phyloP scores from a whole-genome alignment of 92 coral and sea anemone genomes.

The Pocillopora meandrina region DNA sequence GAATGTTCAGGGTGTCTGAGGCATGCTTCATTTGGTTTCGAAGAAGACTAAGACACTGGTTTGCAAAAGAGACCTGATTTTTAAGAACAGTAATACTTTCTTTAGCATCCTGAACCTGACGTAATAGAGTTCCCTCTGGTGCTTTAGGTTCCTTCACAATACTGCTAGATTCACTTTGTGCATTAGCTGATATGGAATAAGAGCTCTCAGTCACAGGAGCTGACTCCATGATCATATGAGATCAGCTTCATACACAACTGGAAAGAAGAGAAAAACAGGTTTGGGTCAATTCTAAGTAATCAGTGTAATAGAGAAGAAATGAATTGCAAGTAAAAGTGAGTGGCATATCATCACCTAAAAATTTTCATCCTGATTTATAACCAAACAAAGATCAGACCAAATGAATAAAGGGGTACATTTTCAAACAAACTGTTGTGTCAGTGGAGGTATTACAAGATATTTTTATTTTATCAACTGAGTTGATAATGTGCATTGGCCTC shows the following conservation, averaged over 20 bases:
- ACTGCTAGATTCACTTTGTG: slow-evolving; percentile 4
- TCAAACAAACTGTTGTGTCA: too few relatives aligned
- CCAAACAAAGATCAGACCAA: too few relatives aligned
- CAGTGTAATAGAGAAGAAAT: background rate
- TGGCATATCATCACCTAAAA: too few relatives aligned
- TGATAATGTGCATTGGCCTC: too few relatives aligned
- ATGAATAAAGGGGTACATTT: too few relatives aligned
- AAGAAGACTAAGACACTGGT: slow-evolving; percentile 81
- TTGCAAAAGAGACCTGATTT: slow-evolving; percentile 87
- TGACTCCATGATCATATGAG: slow-evolving; percentile 20
- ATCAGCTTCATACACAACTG: background rate
- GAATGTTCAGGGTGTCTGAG: slow-evolving; percentile 81
- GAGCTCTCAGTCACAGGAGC: slow-evolving; percentile 1
- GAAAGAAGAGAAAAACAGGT: background rate
- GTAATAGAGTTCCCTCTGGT: slow-evolving; percentile 43
- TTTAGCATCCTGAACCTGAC: slow-evolving; percentile 65
- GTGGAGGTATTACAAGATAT: too few relatives aligned
- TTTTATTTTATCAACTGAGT: too few relatives aligned
- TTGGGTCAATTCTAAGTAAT: background rate
- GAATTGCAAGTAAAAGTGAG: too few relatives aligned
- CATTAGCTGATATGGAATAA: slow-evolving; percentile 9
- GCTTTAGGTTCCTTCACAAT: slow-evolving; percentile 32
- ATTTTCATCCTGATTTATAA: too few relatives aligned
- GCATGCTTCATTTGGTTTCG: slow-evolving; percentile 95
- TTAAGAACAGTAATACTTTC: slow-evolving; percentile 74